A percentile compares a stretch with the other conserved stretches of the same genome.
Evolutionary conservation across 2,797 vertebrate genomes (phyloP).

Genomic region (Scomberomorus guttatus): DNA sequence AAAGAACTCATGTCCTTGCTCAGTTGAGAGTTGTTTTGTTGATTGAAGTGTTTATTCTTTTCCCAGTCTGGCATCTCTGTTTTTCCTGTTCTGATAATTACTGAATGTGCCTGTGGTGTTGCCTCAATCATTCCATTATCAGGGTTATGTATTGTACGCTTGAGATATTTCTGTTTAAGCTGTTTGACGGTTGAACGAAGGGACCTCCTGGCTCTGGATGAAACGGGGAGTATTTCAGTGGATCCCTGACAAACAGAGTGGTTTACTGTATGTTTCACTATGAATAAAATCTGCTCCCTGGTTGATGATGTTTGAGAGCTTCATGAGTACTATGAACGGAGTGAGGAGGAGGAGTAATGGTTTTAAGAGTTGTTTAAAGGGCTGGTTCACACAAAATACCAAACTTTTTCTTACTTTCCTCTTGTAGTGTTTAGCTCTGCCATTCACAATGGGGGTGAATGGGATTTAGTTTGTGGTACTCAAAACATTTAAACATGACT

Average conservation of each 20-base stretch:
- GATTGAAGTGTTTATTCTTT: not conserved
- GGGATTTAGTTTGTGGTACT: no score
- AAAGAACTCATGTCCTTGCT: not conserved
- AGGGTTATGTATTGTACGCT: not conserved
- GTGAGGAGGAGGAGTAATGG: not conserved
- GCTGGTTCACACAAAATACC: not conserved
- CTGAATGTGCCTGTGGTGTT: not conserved
- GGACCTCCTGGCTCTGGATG: not conserved
- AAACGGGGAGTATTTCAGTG: not conserved
- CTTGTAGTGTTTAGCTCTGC: no score
- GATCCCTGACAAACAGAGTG: not conserved
- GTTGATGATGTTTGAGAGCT: not conserved
- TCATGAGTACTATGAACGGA: not conserved
- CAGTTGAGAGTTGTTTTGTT: not conserved
- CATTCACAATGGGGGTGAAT: no score
- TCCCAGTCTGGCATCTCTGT: not conserved
- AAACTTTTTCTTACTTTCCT: not conserved
- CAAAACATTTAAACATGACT: no score
- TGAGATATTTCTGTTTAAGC: constrained; percentile 10
- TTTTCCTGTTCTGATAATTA: constrained; percentile 11
- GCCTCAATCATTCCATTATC: not conserved
- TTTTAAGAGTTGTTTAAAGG: not conserved
- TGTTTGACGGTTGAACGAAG: not conserved
- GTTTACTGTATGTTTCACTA: not conserved
- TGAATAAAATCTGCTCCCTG: constrained; percentile 31